Evolutionary conservation across 2,113 vertebrate species (phyloP).

Genomic region (Felis catus): DNA sequence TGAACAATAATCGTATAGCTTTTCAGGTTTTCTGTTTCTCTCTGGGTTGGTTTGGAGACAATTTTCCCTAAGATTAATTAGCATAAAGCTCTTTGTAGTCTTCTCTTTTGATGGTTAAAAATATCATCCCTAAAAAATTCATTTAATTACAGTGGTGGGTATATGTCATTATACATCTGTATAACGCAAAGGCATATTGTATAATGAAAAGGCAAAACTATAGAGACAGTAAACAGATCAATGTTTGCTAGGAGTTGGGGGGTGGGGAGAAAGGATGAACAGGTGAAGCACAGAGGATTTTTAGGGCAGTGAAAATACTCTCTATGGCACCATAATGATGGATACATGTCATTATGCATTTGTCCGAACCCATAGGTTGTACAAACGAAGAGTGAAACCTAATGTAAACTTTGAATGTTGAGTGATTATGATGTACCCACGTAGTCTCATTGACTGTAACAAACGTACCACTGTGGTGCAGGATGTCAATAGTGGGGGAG

Average conservation of each 20-base stretch:
- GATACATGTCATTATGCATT: neutral
- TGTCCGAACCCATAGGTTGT: neutral
- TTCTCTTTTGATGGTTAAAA: constrained; percentile 35
- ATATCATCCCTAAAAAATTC: neutral
- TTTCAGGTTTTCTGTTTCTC: neutral
- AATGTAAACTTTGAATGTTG: neutral
- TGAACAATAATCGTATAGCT: neutral
- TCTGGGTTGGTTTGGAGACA: neutral
- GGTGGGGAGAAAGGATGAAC: neutral
- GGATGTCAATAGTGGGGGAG: neutral
- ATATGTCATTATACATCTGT: neutral
- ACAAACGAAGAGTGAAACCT: neutral
- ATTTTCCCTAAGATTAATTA: neutral
- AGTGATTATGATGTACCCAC: neutral
- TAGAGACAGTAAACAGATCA: neutral
- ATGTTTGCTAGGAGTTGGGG: neutral
- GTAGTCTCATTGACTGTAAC: neutral
- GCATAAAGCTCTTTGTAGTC: neutral
- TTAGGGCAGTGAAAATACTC: neutral
- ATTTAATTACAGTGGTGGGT: neutral
- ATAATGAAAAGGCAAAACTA: neutral
- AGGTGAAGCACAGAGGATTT: neutral
- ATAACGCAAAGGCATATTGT: neutral
- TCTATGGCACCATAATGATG: neutral
- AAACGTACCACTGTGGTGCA: neutral